Evolutionary conservation across 1,140 invertebrate genomes (phyloP), one percentile per base, ranked within the genome.

Genomic region (Meloidogyne hapla): DNA sequence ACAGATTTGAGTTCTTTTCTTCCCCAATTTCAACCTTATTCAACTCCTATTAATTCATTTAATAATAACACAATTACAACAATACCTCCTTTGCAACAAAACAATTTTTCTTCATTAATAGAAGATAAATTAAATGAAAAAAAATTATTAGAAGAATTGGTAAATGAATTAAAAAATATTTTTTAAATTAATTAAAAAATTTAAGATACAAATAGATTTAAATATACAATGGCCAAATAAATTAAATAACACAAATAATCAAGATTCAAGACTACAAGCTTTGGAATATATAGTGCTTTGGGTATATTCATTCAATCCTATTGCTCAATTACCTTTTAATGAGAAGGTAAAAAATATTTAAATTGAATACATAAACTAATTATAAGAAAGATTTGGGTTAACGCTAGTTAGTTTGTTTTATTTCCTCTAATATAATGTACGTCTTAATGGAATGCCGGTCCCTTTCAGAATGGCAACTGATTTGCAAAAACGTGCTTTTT

Each of bases 291-390:
- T 72, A 26, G 8, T 63, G 9, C 38, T 40, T 40, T 72, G 48
- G 48, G 21, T 63, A 18, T 33, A 23, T 21, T 25, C 70, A 23
- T 33, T 72, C 26, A 38, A 63, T 6, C 42, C 33, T n/a, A 42
- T 69, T 72, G 38, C 70, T 26, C 56, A 72, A 28, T 28, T 72
- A 0, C 21, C 40, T 12, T 72, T 62, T 56, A 28, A 26, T 48
- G 70, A 72, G 18, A 72, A 72, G 25, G 70, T 72, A 40, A 40
- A 25, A 15, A n/a, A 42, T 13, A 69, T 45, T 69, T 69, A 13
- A 18, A 25, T 61, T 69, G n/a, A 66, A 26, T 69, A n/a, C n/a
- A n/a, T n/a, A n/a, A n/a, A n/a, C n/a, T n/a, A n/a, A n/a, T n/a
- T n/a, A n/a, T n/a, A n/a, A n/a, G n/a, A n/a, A n/a, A n/a, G n/a